Evolutionary conservation across 2,113 vertebrate genomes (phyloP), one percentile per base, ranked within the genome.

Genomic region (Stomatorhinus ivindoensis): DNA sequence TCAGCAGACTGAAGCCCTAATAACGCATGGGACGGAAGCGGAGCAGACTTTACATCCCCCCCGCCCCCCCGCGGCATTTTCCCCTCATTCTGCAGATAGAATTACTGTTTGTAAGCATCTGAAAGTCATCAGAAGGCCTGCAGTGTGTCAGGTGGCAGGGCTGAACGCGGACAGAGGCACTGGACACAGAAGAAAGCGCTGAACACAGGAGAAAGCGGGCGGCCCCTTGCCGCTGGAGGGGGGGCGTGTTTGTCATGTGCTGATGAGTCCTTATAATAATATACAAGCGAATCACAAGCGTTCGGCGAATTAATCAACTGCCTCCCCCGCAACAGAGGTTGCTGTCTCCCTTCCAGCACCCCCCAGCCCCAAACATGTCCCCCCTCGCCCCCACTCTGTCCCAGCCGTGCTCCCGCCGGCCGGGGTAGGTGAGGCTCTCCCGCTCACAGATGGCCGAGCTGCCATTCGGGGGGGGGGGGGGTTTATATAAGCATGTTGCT

Each of bases 251-350:
- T 96, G 96, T 97, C 97, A 96, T 97, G 96, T 97, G 97, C 96
- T 96, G 96, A 97, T 96, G 96, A 97, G 96, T 96, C 96, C 96
- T 96, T 97, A 97, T 96, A 97, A 97, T 97, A 97, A 97, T 96
- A 96, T 97, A 98, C 96, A 97, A 97, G 97, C 96, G 96, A 97
- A 97, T 97, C 96, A 96, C 95, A 95, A 96, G 96, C 97, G 96
- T 97, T 97, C 96, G 96, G 97, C 97, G 97, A 97, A 97, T 97
- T 96, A 97, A 97, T 97, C 96, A 97, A 95, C 90, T 86, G 51
- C 51, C 92, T 96, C 95, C 95, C 94, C 93, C 94, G 94, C 89
- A 85, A 47, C 46, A 27, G 88, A 51, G 88, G 58, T 89, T 51
- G 53, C 89, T 90, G 89, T 90, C 91, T 88, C 61, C 88, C 91